These are phyloP conservation scores for Murina feae DNA, from an alignment of 2,113 vertebrate species.

Conservation along the genomic window DNA sequence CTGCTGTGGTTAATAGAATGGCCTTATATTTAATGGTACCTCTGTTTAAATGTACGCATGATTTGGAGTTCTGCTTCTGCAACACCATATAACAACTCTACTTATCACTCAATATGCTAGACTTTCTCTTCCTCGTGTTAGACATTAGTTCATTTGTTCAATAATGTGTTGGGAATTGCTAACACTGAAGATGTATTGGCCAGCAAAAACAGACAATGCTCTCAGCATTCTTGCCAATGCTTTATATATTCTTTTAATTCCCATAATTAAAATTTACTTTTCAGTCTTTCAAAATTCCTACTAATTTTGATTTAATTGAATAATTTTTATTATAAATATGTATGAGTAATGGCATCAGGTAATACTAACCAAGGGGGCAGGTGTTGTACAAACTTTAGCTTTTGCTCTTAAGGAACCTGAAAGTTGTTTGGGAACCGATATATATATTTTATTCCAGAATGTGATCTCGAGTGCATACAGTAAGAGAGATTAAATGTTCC, in stretches of 20 bases:
- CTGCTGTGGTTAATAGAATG: not conserved
- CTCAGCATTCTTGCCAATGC: not conserved
- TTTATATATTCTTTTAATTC: not conserved
- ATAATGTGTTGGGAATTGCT: not conserved
- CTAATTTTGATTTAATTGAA: not conserved
- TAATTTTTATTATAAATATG: conserved; percentile 4
- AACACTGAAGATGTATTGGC: not conserved
- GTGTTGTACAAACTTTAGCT: not conserved
- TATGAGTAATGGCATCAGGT: not conserved
- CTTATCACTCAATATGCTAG: not conserved
- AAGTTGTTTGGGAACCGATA: not conserved
- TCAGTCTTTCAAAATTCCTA: not conserved
- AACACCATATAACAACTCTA: not conserved
- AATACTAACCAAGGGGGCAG: not conserved
- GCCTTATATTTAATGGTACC: not conserved
- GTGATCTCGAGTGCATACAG: not conserved
- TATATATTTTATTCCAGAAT: not conserved
- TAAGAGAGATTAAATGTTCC: not conserved
- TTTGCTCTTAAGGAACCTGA: not conserved
- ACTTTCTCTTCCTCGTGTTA: not conserved
- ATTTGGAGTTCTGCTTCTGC: not conserved
- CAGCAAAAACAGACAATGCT: not conserved
- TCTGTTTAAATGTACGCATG: not conserved
- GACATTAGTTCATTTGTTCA: not conserved
- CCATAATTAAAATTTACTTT: not conserved